A percentile compares a stretch with the other conserved stretches of the same genome.
phyloP scores from a whole-genome alignment of 2,888 invertebrate genomes.

The Conus canariensis region DNA sequence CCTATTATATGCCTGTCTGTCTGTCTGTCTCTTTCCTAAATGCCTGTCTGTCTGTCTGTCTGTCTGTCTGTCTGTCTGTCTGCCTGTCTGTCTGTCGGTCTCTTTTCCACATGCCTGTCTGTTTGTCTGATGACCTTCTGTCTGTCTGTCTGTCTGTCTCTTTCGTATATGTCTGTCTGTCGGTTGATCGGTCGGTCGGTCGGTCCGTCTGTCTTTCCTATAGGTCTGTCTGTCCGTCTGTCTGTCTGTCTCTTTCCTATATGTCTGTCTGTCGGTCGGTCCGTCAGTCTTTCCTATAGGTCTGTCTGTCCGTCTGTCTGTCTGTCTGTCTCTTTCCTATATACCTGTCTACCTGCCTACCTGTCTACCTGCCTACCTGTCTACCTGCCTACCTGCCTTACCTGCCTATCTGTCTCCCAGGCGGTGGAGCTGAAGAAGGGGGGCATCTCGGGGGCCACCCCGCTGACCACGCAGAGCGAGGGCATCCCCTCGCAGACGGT shows the following conservation, averaged over 20 bases:
- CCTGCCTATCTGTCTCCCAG: not conserved
- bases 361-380: no score
- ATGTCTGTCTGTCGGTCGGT: no score
- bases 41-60: not conserved
- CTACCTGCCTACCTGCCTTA: no score
- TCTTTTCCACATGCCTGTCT: not conserved
- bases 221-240: not conserved
- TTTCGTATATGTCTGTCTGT: not conserved
- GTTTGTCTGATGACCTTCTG: not conserved
- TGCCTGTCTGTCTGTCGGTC: not conserved
- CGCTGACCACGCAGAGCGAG: slow-evolving; percentile 33
- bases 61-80: not conserved
- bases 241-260: not conserved
- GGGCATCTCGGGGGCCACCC: slow-evolving; percentile 4
- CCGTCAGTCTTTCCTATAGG: no score
- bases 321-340: no score
- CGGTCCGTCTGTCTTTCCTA: not conserved
- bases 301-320: no score
- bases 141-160: not conserved
- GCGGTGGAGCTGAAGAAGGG: slow-evolving; percentile 9
- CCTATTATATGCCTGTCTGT: no score
- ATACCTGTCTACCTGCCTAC: no score
- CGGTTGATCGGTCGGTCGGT: not conserved
- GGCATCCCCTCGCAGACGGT: slow-evolving; percentile 35
- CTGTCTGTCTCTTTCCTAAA: no score